phyloP scores from a whole-genome alignment of 1,140 invertebrate species.

The Tetramorium simillimum region DNA sequence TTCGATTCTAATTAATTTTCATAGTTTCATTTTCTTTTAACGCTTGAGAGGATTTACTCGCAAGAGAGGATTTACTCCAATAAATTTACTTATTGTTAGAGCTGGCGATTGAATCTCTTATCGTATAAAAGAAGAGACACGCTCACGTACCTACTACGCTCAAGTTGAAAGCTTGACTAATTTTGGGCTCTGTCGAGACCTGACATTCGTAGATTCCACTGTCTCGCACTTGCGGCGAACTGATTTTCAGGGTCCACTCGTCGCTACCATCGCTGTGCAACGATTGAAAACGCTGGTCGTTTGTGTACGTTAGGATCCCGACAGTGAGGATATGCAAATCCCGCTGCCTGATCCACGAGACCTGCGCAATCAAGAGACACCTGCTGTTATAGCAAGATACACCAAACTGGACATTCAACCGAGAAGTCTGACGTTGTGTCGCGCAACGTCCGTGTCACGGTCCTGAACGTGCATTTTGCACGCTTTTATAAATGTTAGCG shows the following conservation, averaged over 20 bases:
- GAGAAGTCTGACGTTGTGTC: neutral
- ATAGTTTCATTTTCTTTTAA: neutral
- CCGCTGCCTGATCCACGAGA: conserved; percentile 91
- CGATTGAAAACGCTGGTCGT: conserved; percentile 91
- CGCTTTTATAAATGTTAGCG: neutral
- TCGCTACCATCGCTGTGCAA: conserved; percentile 94
- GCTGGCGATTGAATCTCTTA: neutral
- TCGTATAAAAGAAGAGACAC: neutral
- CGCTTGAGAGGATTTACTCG: no score
- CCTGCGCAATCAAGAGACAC: conserved; percentile 82
- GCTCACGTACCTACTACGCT: conserved; percentile 92
- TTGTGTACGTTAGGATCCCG: conserved; percentile 91
- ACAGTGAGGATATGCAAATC: conserved; percentile 92
- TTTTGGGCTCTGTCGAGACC: conserved; percentile 94
- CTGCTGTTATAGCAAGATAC: neutral
- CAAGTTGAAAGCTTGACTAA: conserved; percentile 92
- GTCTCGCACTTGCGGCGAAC: conserved; percentile 92
- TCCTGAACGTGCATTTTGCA: neutral
- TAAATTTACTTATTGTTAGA: neutral
- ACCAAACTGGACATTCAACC: neutral
- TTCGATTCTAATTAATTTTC: neutral
- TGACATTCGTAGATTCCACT: conserved; percentile 93
- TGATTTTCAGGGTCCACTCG: conserved; percentile 94
- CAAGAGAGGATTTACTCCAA: no score
- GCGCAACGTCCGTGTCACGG: neutral